These are phyloP conservation scores for Parelbella ahira DNA, from an alignment of 2,888 invertebrate genomes.

Conservation along the genomic window DNA sequence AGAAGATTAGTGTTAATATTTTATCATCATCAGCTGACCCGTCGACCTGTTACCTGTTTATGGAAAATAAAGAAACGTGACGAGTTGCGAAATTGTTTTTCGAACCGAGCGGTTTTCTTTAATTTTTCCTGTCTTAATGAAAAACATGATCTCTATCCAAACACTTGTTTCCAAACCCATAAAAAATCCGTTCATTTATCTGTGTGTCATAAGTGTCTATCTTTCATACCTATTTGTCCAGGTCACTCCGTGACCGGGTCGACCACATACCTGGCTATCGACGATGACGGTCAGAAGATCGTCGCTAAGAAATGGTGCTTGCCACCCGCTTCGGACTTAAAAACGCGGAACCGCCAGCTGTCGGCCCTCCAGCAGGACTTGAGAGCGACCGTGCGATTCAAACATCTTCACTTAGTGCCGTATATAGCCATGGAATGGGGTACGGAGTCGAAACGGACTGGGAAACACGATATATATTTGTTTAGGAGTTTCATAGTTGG, in stretches of 20 bases:
- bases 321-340: constrained; percentile 56
- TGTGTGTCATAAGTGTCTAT: too few species aligned
- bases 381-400: constrained; percentile 83
- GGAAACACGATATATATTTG: constrained; percentile 81
- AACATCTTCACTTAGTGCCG: constrained; percentile 86
- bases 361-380: constrained; percentile 89
- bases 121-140: too few species aligned
- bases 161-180: too few species aligned
- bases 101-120: too few species aligned
- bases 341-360: constrained; percentile 79
- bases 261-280: constrained; percentile 88
- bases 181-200: too few species aligned
- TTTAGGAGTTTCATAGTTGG: constrained; percentile 85
- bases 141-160: too few species aligned
- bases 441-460: constrained; percentile 72
- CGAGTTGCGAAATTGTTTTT: too few species aligned
- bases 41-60: too few species aligned
- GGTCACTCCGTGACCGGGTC: constrained; percentile 88
- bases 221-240: constrained; percentile 36
- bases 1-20: too few species aligned
- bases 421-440: constrained; percentile 87
- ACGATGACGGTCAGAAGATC: constrained; percentile 86
- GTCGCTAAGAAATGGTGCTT: constrained; percentile 89
- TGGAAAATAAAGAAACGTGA: too few species aligned
- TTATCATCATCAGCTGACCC: too few species aligned